A percentile compares a stretch with the other conserved stretches of the same genome.
Conservation (phyloP, 1,140 invertebrate genomes). For the Drosophila littoralis region DNA sequence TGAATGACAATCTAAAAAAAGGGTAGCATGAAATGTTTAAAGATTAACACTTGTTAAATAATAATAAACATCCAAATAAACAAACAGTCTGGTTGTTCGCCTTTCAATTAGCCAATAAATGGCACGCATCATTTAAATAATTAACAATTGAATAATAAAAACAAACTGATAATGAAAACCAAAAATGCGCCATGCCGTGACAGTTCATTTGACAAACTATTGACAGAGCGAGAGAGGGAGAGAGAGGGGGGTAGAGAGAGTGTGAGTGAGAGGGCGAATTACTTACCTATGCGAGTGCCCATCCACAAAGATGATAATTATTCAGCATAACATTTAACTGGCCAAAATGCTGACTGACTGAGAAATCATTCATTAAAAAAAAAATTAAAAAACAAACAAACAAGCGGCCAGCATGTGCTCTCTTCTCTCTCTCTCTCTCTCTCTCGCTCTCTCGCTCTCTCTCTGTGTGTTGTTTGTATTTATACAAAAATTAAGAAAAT, state of each 20-base stretch:
- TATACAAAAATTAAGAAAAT: slow-evolving; percentile 65
- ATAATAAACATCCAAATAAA: slow-evolving; percentile 23
- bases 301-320: slow-evolving; percentile 63
- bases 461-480: slow-evolving; percentile 31
- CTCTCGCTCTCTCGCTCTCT: slow-evolving; percentile 10
- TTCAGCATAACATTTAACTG: slow-evolving; percentile 52
- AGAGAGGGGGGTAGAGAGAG: slow-evolving; percentile 17
- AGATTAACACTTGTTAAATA: slow-evolving; percentile 13
- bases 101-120: slow-evolving; percentile 52
- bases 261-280: slow-evolving; percentile 13
- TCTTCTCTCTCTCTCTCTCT: no score
- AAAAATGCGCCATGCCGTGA: slow-evolving; percentile 52
- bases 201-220: slow-evolving; percentile 74
- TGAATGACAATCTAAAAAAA: not conserved
- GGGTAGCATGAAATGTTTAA: slow-evolving; percentile 3
- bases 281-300: slow-evolving; percentile 31
- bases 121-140: slow-evolving; percentile 52
- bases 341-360: slow-evolving; percentile 50
- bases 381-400: slow-evolving; percentile 75
- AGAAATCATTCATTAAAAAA: slow-evolving; percentile 76
- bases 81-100: not conserved
- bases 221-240: slow-evolving; percentile 13
- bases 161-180: slow-evolving; percentile 44
- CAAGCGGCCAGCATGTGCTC: slow-evolving; percentile 77
- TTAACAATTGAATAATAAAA: slow-evolving; percentile 58